Conservation (phyloP, 64 coral and sea anemone species). For the Stylophora pistillata region DNA sequence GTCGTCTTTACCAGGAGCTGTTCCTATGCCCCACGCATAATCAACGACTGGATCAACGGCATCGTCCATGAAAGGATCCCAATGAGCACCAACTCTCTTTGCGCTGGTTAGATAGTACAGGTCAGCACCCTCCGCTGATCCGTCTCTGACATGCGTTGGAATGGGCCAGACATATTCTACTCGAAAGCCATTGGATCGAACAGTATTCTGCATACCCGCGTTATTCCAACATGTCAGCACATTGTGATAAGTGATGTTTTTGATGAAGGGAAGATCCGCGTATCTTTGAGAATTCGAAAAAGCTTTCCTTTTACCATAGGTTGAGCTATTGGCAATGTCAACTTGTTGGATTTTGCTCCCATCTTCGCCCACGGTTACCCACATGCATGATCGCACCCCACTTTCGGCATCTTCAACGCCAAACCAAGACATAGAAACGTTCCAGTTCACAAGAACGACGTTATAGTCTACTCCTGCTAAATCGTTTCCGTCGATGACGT, state of each 20-base stretch:
- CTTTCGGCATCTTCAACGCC: constrained; percentile 80
- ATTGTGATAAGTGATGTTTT: constrained; percentile 37
- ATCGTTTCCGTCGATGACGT: constrained; percentile 59
- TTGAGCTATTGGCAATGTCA: neutral
- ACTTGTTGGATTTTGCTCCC: constrained; percentile 21
- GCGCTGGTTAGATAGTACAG: constrained; percentile 59
- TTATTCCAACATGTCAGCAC: constrained; percentile 71
- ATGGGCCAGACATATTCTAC: constrained; percentile 71
- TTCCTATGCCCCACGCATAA: constrained; percentile 74
- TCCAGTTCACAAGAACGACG: constrained; percentile 58
- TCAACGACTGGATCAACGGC: constrained; percentile 38
- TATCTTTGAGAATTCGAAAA: constrained; percentile 44
- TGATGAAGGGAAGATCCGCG: constrained; percentile 8
- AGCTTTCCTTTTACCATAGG: constrained; percentile 41
- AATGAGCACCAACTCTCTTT: constrained; percentile 69
- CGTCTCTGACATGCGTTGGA: constrained; percentile 58
- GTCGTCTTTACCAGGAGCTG: constrained; percentile 23
- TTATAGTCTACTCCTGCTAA: constrained; percentile 50
- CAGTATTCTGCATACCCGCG: constrained; percentile 28
- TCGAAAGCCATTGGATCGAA: constrained; percentile 82
- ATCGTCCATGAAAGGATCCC: constrained; percentile 63
- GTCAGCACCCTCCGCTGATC: constrained; percentile 5
- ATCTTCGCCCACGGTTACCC: constrained; percentile 35
- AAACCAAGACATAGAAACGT: constrained; percentile 75
- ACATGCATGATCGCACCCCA: constrained; percentile 62